Evolutionary conservation across 2,888 invertebrate genomes (phyloP).

Genomic region (Oscheius sp.): DNA sequence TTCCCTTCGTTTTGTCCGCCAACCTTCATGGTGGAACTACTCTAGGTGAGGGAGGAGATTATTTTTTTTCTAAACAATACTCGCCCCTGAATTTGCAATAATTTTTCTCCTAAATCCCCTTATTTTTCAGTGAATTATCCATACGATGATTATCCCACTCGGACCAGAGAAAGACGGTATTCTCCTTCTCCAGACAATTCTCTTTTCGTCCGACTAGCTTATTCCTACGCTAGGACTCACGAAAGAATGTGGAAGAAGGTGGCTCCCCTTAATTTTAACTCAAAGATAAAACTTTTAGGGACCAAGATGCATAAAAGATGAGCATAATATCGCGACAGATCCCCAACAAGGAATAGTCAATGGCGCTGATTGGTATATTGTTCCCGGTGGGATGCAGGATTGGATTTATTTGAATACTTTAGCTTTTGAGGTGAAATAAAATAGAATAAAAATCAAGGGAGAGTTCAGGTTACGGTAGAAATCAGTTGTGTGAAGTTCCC

Average conservation of each 20-base stretch:
- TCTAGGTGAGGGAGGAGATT: slow-evolving; percentile 79
- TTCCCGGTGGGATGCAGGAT: slow-evolving; percentile 94
- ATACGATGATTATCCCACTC: slow-evolving; percentile 83
- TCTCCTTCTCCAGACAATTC: slow-evolving; percentile 60
- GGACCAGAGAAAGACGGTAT: slow-evolving; percentile 38
- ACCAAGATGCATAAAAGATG: slow-evolving; percentile 57
- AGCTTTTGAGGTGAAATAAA: slow-evolving; percentile 81
- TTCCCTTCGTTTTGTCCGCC: slow-evolving; percentile 68
- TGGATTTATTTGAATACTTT: slow-evolving; percentile 93
- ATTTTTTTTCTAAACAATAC: background rate
- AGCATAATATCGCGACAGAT: slow-evolving; percentile 72
- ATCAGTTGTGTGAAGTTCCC: slow-evolving; percentile 93
- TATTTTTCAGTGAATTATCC: slow-evolving; percentile 82
- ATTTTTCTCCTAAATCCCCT: no score
- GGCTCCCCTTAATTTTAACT: background rate
- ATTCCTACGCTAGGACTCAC: slow-evolving; percentile 64
- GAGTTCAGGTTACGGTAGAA: slow-evolving; percentile 83
- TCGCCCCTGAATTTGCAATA: no score
- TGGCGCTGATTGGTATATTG: slow-evolving; percentile 84
- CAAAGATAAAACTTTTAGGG: slow-evolving; percentile 42
- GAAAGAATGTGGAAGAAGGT: slow-evolving; percentile 59
- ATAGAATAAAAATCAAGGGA: background rate
- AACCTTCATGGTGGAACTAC: slow-evolving; percentile 77
- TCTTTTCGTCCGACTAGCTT: slow-evolving; percentile 65
- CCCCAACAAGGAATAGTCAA: slow-evolving; percentile 90